A percentile compares a stretch with the other conserved stretches of the same genome.
Conservation (phyloP, 2,888 invertebrate genomes). For the Orthonevra nobilis region DNA sequence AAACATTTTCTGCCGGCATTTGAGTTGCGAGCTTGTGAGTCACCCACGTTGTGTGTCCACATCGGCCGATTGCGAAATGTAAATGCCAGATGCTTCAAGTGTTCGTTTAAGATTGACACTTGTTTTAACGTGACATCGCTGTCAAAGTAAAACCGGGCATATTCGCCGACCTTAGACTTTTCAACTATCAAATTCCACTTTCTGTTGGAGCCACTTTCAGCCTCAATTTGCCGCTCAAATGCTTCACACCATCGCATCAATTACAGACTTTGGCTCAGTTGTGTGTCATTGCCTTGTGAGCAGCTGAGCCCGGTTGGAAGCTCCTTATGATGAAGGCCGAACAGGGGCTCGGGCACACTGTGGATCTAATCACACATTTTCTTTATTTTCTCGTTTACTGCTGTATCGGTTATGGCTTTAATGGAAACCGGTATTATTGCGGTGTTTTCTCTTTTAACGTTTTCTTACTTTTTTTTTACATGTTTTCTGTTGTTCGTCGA, state of each 20-base stretch:
- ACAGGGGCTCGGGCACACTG: too few relatives aligned
- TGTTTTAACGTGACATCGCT: background rate
- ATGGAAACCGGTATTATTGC: conserved; percentile 59
- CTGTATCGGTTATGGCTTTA: conserved; percentile 34
- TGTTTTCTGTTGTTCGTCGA: conserved; percentile 1
- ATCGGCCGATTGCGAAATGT: conserved; percentile 16
- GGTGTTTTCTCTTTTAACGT: conserved; percentile 58
- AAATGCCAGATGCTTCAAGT: background rate
- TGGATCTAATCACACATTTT: conserved; percentile 13
- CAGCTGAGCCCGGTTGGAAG: conserved; percentile 22
- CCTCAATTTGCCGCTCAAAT: background rate
- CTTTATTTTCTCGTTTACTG: conserved; percentile 23
- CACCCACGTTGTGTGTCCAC: conserved; percentile 42
- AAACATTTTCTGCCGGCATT: conserved; percentile 29
- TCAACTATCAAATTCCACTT: conserved; percentile 22
- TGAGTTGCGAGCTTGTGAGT: conserved; percentile 26
- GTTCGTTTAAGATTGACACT: background rate
- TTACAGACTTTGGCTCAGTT: too few relatives aligned
- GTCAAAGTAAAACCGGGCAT: conserved; percentile 8
- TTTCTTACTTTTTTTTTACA: conserved; percentile 10
- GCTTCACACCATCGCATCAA: background rate
- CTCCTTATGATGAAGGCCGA: too few relatives aligned
- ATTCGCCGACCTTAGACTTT: conserved; percentile 16
- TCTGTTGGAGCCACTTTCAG: background rate
- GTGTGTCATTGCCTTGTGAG: conserved; percentile 41